phyloP scores from a whole-genome alignment of 2,797 vertebrate species.

The Nannoperca australis region DNA sequence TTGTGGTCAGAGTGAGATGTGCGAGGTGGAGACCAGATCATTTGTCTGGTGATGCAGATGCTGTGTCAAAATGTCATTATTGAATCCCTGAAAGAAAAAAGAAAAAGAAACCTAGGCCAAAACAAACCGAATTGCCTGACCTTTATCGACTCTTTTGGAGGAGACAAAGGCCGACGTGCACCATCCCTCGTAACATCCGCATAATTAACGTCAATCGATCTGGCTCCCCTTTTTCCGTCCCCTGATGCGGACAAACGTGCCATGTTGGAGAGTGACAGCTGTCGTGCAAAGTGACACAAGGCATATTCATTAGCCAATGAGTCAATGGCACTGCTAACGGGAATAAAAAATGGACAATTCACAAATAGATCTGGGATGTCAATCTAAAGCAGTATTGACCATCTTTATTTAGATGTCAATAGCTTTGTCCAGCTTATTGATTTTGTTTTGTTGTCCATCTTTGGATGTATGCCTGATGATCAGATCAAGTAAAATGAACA shows the following conservation, averaged over 20 bases:
- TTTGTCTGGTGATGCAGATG: constrained; percentile 53
- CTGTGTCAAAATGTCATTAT: constrained; percentile 68
- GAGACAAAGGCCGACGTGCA: constrained; percentile 67
- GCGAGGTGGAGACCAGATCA: constrained; percentile 30
- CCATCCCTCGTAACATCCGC: constrained; percentile 86
- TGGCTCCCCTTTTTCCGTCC: constrained; percentile 76
- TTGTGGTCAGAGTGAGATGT: constrained; percentile 28
- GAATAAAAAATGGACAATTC: constrained; percentile 2
- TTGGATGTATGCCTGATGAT: constrained; percentile 24
- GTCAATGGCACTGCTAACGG: constrained; percentile 55
- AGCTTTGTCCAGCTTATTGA: constrained; percentile 62
- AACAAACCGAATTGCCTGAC: constrained; percentile 84
- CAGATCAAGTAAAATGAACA: constrained; percentile 34
- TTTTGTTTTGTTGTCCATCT: constrained; percentile 63
- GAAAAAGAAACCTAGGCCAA: constrained; percentile 8
- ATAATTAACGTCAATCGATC: constrained; percentile 94
- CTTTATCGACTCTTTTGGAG: constrained; percentile 88
- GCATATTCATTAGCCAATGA: constrained; percentile 75
- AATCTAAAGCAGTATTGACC: constrained; percentile 67
- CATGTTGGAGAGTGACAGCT: constrained; percentile 74
- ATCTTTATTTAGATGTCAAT: constrained; percentile 74
- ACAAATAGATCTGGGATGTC: constrained; percentile 49
- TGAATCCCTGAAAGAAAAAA: constrained; percentile 43
- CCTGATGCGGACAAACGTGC: constrained; percentile 70
- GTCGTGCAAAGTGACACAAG: constrained; percentile 72